These are phyloP conservation scores for Tragulus kanchil DNA, from an alignment of 2,113 vertebrate species.

Conservation along the genomic window DNA sequence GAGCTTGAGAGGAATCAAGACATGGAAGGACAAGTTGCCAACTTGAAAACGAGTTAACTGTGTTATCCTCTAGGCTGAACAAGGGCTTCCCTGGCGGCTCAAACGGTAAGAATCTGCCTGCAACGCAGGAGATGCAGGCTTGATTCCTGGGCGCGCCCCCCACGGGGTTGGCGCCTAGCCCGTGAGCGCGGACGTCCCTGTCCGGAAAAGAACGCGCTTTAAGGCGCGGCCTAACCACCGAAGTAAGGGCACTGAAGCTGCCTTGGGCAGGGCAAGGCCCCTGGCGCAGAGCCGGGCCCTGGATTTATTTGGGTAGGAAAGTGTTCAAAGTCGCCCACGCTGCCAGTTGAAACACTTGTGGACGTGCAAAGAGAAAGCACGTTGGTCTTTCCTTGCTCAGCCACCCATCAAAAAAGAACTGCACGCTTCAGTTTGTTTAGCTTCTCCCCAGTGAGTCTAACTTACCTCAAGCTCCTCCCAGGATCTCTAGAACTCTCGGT, in stretches of 20 bases:
- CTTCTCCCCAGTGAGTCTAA: background rate
- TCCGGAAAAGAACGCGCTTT: background rate
- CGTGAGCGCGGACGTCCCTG: background rate
- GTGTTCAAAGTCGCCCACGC: rapidly evolving
- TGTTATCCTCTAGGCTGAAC: background rate
- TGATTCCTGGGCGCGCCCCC: background rate
- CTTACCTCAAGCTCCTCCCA: too few species aligned
- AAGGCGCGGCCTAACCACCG: constrained; percentile 82
- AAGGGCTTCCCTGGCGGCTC: background rate
- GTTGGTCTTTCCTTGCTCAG: background rate
- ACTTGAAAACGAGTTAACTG: background rate
- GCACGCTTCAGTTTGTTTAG: background rate
- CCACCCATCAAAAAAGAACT: background rate
- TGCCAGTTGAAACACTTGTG: background rate
- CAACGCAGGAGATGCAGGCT: background rate
- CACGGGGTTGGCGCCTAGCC: background rate
- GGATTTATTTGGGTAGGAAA: background rate
- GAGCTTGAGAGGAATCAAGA: background rate
- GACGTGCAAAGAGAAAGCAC: background rate
- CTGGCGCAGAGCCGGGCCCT: rapidly evolving
- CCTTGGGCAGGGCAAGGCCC: constrained; percentile 4
- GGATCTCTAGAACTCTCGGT: background rate
- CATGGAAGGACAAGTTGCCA: background rate
- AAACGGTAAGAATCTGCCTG: background rate
- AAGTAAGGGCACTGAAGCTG: constrained; percentile 76